These are phyloP conservation scores for Lucilia sericata DNA, from an alignment of 1,140 invertebrate genomes.

Conservation along the genomic window DNA sequence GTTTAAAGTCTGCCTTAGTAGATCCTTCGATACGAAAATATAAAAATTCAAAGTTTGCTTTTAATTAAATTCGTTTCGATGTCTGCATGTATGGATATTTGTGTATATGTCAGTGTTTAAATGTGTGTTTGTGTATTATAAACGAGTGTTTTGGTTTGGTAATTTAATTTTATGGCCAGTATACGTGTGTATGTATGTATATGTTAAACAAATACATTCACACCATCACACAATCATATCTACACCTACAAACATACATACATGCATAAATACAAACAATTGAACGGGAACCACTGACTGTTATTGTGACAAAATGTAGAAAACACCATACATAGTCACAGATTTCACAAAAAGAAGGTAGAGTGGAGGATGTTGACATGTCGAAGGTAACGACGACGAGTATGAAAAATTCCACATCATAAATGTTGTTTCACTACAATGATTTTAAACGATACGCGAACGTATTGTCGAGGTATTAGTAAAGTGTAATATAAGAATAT, in stretches of 20 bases:
- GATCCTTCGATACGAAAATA: neutral
- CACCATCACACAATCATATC: neutral
- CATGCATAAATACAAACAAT: neutral
- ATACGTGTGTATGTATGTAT: neutral
- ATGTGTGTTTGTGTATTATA: too few species aligned
- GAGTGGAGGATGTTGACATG: neutral
- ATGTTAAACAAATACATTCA: neutral
- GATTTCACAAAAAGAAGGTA: neutral
- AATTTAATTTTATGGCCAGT: slow-evolving; percentile 18
- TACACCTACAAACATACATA: neutral
- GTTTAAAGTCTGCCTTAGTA: too few species aligned
- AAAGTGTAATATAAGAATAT: neutral
- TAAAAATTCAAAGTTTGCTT: slow-evolving; percentile 12
- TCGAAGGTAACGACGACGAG: neutral
- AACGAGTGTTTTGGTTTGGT: neutral
- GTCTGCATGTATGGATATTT: neutral
- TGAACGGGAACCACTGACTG: neutral
- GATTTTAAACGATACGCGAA: neutral
- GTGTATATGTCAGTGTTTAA: too few species aligned
- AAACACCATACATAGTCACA: neutral
- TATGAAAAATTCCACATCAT: slow-evolving; percentile 6
- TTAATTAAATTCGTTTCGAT: slow-evolving; percentile 15
- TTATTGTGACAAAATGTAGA: slow-evolving; percentile 3
- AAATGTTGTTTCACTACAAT: neutral
- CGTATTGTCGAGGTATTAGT: slow-evolving; percentile 9